Base-by-base conservation (phyloP, 1,140 invertebrate species). In the Nilaparvata lugens region DNA sequence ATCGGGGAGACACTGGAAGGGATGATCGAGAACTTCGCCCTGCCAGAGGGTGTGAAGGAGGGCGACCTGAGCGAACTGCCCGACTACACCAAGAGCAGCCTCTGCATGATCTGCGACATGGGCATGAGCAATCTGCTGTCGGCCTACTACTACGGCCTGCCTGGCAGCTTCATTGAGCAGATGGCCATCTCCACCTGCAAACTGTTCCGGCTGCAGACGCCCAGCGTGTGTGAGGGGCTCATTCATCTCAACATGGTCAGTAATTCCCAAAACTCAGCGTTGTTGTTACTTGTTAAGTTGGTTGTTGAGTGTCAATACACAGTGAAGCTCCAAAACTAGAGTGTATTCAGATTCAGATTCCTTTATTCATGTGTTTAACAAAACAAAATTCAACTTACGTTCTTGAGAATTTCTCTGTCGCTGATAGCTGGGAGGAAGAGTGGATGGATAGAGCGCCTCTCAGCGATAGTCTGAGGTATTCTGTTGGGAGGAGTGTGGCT, bases 201-300 rank as follows among this genome's bases (percentile, higher is more conserved):
- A 23, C 14, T 48, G 21, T 48, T 48, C 45, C 13, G n/a, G 9
- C 14, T 48, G 16, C 45, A 48, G 21, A 19, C 45, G 2, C 45
- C 45, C 5, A 19, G 4, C 40, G 58, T 60, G 14, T 60, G 58
- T 19, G 16, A 52, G 24, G 58, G 58, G 7, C 7, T 60, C 7
- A 28, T 60, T 18, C 42, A 60, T 40, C 25, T 60, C 3, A 60
- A 60, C 40, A n/a, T 60, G 48, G 58, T 60, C 42, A 53, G 57
- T 59, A 2, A 7, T 38, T 56, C 18, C 2, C 7, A 4, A 19
- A 35, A n/a, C n/a, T n/a, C n/a, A n/a, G n/a, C n/a, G n/a, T n/a
- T n/a, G n/a, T n/a, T n/a, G n/a, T n/a, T n/a, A n/a, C n/a, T n/a
- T n/a, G n/a, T n/a, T n/a, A n/a, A n/a, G n/a, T n/a, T n/a, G n/a